These are phyloP conservation scores for Xestobium rufovillosum DNA, from an alignment of 2,888 invertebrate species.

Conservation along the genomic window DNA sequence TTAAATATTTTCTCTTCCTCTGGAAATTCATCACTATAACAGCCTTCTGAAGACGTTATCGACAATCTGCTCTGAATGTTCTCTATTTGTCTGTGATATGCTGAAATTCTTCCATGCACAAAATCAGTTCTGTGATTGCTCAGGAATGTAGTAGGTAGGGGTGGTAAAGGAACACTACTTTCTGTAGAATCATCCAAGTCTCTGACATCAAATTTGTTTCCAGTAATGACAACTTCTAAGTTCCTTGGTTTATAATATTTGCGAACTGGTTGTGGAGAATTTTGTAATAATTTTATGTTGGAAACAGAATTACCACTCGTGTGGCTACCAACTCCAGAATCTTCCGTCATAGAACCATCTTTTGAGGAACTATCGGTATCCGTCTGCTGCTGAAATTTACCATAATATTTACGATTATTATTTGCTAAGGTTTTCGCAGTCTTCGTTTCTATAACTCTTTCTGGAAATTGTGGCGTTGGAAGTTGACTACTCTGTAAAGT, in stretches of 20 bases:
- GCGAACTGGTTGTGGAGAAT: not conserved
- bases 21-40: slow-evolving; percentile 37
- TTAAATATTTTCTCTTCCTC: slow-evolving; percentile 51
- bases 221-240: slow-evolving; percentile 64
- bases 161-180: slow-evolving; percentile 57
- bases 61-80: slow-evolving; percentile 38
- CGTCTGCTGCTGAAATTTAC: slow-evolving; percentile 42
- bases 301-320: slow-evolving; percentile 25
- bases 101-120: slow-evolving; percentile 45
- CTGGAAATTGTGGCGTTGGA: slow-evolving; percentile 66
- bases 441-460: slow-evolving; percentile 57
- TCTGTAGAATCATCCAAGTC: slow-evolving; percentile 56
- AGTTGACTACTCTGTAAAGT: slow-evolving; percentile 65
- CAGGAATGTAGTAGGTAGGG: slow-evolving; percentile 48
- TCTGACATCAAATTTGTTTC: slow-evolving; percentile 68
- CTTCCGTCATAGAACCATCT: slow-evolving; percentile 56
- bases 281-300: slow-evolving; percentile 6
- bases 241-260: slow-evolving; percentile 53
- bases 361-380: slow-evolving; percentile 41
- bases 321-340: slow-evolving; percentile 52
- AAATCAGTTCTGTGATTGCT: slow-evolving; percentile 39
- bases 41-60: slow-evolving; percentile 38
- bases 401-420: slow-evolving; percentile 55
- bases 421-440: slow-evolving; percentile 66
- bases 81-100: slow-evolving; percentile 46